These are phyloP conservation scores for Agrochola lota DNA, from an alignment of 2,888 invertebrate species.

Conservation along the genomic window DNA sequence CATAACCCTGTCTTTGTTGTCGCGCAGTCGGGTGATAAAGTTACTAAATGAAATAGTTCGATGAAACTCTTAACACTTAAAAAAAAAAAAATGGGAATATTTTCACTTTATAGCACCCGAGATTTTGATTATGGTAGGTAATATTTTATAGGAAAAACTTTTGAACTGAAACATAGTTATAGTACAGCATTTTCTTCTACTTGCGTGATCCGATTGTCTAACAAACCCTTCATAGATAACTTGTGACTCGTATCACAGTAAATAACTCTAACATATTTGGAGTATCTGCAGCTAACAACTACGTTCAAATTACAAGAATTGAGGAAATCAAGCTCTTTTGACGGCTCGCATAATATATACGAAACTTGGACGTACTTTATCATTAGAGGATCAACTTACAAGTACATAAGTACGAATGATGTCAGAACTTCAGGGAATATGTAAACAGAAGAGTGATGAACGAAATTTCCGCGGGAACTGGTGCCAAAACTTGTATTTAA, in stretches of 20 bases:
- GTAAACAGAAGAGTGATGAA: not conserved
- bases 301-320: constrained; percentile 41
- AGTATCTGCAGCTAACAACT: constrained; percentile 16
- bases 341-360: not conserved
- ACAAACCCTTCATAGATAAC: too few species aligned
- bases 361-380: constrained; percentile 22
- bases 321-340: constrained; percentile 43
- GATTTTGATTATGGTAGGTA: too few species aligned
- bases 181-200: not conserved
- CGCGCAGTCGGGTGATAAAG: not conserved
- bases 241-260: not conserved
- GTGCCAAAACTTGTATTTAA: constrained; percentile 5
- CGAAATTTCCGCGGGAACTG: not conserved
- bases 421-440: constrained; percentile 14
- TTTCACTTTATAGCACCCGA: too few species aligned
- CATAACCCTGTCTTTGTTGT: not conserved
- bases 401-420: constrained; percentile 11
- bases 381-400: constrained; percentile 23
- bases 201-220: not conserved
- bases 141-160: too few species aligned
- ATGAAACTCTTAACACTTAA: not conserved
- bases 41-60: constrained; percentile 5
- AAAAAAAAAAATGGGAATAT: too few species aligned
- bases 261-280: not conserved
- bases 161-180: too few species aligned